Conservation (phyloP, 1,140 invertebrate species). For the Lordiphosa mommai region DNA sequence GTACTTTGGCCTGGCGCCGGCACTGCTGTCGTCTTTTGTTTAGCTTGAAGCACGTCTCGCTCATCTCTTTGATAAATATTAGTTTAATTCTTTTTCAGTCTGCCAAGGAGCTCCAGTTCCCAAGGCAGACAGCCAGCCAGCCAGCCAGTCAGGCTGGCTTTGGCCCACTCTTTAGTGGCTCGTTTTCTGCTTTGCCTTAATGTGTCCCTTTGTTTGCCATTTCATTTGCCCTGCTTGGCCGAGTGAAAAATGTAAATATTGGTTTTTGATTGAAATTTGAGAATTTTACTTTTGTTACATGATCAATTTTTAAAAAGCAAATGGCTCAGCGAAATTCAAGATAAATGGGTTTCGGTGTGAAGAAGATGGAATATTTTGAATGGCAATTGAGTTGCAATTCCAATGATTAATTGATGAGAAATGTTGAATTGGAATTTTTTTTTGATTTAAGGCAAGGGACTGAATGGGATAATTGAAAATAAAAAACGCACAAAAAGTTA, state of each 20-base stretch:
- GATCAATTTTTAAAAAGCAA: constrained; percentile 23
- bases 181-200: constrained; percentile 28
- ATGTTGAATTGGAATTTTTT: no score
- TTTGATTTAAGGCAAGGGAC: no score
- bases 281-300: constrained; percentile 30
- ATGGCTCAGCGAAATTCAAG: neutral
- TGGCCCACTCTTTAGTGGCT: constrained; percentile 38
- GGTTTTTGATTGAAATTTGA: constrained; percentile 55
- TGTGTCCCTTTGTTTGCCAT: constrained; percentile 33
- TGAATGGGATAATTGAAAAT: no score
- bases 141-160: constrained; percentile 14
- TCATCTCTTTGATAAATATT: constrained; percentile 77
- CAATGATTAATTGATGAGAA: constrained; percentile 3
- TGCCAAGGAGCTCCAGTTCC: constrained; percentile 1
- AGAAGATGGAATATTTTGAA: neutral
- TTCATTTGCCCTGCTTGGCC: constrained; percentile 14
- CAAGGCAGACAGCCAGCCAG: constrained; percentile 7
- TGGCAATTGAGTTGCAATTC: constrained; percentile 4
- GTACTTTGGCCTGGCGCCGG: constrained; percentile 48
- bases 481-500: no score
- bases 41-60: constrained; percentile 63
- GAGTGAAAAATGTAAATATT: constrained; percentile 62
- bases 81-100: constrained; percentile 63
- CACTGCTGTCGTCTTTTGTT: constrained; percentile 60
- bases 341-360: constrained; percentile 5